A percentile compares a stretch with the other conserved stretches of the same genome.
Evolutionary conservation across 2,797 vertebrate genomes (phyloP).

Genomic region (Enoplosus armatus): DNA sequence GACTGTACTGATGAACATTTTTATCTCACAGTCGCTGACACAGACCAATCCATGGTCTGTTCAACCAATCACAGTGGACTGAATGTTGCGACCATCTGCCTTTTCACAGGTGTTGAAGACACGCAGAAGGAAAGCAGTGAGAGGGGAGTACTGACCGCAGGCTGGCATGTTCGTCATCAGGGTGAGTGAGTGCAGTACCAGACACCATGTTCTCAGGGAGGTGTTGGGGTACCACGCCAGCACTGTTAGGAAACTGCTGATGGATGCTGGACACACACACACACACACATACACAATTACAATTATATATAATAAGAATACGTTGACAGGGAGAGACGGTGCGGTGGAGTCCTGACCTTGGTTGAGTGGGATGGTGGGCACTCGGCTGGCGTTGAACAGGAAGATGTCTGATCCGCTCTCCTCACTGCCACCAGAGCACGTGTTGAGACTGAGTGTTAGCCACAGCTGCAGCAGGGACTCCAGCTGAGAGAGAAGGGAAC

Average conservation of each 20-base stretch:
- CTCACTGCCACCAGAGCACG: slow-evolving; percentile 89
- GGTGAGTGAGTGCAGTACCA: slow-evolving; percentile 97
- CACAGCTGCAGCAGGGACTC: slow-evolving; percentile 97
- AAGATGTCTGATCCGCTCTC: slow-evolving; percentile 95
- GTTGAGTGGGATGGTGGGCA: slow-evolving; percentile 96
- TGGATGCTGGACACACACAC: slow-evolving; percentile 87
- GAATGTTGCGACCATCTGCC: too few species aligned
- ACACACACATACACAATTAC: not conserved
- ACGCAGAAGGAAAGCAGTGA: not conserved
- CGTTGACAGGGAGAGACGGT: not conserved
- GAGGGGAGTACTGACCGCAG: slow-evolving; percentile 87
- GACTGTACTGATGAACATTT: not conserved
- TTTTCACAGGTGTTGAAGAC: not conserved
- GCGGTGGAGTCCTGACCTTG: slow-evolving; percentile 89
- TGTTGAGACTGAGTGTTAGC: slow-evolving; percentile 98
- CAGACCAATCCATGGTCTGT: not conserved
- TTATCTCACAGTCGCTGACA: not conserved
- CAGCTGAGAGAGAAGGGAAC: slow-evolving; percentile 84
- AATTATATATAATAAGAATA: not conserved
- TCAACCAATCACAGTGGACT: not conserved
- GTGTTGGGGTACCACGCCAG: slow-evolving; percentile 99
- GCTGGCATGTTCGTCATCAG: slow-evolving; percentile 99
- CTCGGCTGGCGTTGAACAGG: slow-evolving; percentile 94
- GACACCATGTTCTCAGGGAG: slow-evolving; percentile 96
- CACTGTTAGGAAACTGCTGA: slow-evolving; percentile 96